Percentiles rank a stretch among this genome's conserved stretches.
Evolutionary conservation across 2,888 invertebrate genomes (phyloP).

Genomic region (Stenolophus ochropezus): DNA sequence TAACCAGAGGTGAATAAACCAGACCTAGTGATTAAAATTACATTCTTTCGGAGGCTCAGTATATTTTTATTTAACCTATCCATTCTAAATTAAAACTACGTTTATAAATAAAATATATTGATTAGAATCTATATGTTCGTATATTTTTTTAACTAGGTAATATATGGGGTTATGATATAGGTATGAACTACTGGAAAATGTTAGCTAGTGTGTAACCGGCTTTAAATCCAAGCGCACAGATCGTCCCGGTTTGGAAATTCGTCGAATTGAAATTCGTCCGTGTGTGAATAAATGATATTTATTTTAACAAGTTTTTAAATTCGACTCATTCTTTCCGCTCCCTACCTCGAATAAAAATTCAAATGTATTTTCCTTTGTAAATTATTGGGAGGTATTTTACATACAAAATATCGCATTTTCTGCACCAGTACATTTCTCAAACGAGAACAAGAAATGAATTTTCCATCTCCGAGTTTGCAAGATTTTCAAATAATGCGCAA

Average conservation of each 20-base stretch:
- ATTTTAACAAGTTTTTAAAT: slow-evolving; percentile 46
- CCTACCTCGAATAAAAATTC: slow-evolving; percentile 36
- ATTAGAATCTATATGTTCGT: too few relatives aligned
- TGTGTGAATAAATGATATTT: slow-evolving; percentile 44
- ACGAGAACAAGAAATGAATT: not conserved
- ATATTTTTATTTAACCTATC: too few relatives aligned
- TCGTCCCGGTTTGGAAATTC: slow-evolving; percentile 36
- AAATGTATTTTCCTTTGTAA: slow-evolving; percentile 38
- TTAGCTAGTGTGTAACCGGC: not conserved
- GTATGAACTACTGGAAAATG: not conserved
- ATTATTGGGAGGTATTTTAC: slow-evolving; percentile 33
- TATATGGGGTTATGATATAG: too few relatives aligned
- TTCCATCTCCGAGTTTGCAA: not conserved
- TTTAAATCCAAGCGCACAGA: not conserved
- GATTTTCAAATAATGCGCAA: not conserved
- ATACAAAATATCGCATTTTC: slow-evolving; percentile 29
- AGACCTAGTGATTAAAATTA: too few relatives aligned
- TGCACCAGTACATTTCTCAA: not conserved
- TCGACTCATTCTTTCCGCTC: slow-evolving; percentile 35
- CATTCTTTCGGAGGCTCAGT: too few relatives aligned
- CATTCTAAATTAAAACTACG: too few relatives aligned
- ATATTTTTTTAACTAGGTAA: too few relatives aligned
- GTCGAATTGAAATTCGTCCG: slow-evolving; percentile 35
- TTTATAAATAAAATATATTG: too few relatives aligned
- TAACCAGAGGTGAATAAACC: too few relatives aligned